Evolutionary conservation across 1,140 invertebrate genomes (phyloP).

Genomic region (Eciton burchellii): DNA sequence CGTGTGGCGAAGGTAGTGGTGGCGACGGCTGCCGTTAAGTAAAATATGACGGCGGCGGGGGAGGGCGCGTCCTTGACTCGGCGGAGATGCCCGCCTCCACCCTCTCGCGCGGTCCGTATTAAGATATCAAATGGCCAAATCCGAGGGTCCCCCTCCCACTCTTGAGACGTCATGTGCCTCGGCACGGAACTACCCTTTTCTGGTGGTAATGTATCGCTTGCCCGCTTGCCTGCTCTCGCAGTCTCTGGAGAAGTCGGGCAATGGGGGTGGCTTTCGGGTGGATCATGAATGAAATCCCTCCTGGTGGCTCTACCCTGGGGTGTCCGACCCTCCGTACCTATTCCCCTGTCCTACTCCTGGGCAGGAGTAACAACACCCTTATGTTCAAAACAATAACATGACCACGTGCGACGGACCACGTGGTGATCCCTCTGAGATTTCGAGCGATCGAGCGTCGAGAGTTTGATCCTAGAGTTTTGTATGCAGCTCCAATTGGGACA

Average conservation of each 20-base stretch:
- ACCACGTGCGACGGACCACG: slow-evolving; percentile 78
- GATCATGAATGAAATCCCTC: slow-evolving; percentile 85
- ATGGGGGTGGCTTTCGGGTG: slow-evolving; percentile 76
- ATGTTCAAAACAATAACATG: slow-evolving; percentile 82
- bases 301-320: slow-evolving; percentile 80
- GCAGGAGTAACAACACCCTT: slow-evolving; percentile 72
- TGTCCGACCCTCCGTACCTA: slow-evolving; percentile 81
- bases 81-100: slow-evolving; percentile 29
- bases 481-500: neutral
- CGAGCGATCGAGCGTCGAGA: neutral
- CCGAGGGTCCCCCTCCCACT: slow-evolving; percentile 73
- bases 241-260: slow-evolving; percentile 70
- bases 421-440: slow-evolving; percentile 44
- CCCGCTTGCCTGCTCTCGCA: slow-evolving; percentile 68
- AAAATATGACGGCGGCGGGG: slow-evolving; percentile 70
- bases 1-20: slow-evolving; percentile 55
- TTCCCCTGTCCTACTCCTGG: slow-evolving; percentile 68
- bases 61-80: slow-evolving; percentile 70
- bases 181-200: slow-evolving; percentile 79
- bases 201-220: slow-evolving; percentile 80
- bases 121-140: slow-evolving; percentile 85
- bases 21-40: slow-evolving; percentile 60
- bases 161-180: slow-evolving; percentile 75
- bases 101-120: slow-evolving; percentile 68
- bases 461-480: neutral